These are phyloP conservation scores for Aphelenchoides bicaudatus DNA, from an alignment of 2,888 invertebrate genomes.

Conservation along the genomic window DNA sequence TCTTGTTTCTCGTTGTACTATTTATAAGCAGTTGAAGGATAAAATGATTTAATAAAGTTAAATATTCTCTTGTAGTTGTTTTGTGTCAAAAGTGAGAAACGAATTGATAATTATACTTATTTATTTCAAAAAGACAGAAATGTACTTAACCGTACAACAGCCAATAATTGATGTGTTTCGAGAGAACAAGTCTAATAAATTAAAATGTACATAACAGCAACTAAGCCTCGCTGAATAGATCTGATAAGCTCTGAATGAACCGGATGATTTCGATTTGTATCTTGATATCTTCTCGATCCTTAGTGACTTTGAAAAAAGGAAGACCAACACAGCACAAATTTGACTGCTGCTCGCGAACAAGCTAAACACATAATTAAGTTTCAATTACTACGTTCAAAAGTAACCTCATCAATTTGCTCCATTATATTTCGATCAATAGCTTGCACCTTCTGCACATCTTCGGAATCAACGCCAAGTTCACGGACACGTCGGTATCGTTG, in stretches of 20 bases:
- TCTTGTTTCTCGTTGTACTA: too few species aligned
- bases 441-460: not conserved
- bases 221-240: conserved; percentile 14
- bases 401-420: conserved; percentile 14
- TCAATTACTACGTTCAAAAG: not conserved
- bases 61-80: too few species aligned
- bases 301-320: conserved; percentile 11
- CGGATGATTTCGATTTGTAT: conserved; percentile 16
- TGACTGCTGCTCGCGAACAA: conserved; percentile 18
- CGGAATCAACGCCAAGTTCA: conserved; percentile 4
- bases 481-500: conserved; percentile 16
- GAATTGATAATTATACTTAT: too few species aligned
- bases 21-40: too few species aligned
- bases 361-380: conserved; percentile 2
- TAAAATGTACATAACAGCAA: too few species aligned
- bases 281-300: conserved; percentile 4
- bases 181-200: too few species aligned
- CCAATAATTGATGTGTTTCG: too few species aligned
- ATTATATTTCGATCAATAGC: conserved; percentile 9
- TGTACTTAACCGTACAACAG: too few species aligned
- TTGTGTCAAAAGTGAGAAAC: too few species aligned
- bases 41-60: too few species aligned
- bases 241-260: conserved; percentile 10
- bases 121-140: too few species aligned
- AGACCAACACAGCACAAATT: conserved; percentile 14